Evolutionary conservation across 2,113 vertebrate genomes (phyloP), one percentile per base, ranked within the genome.

Genomic region (Atractosteus spatula): DNA sequence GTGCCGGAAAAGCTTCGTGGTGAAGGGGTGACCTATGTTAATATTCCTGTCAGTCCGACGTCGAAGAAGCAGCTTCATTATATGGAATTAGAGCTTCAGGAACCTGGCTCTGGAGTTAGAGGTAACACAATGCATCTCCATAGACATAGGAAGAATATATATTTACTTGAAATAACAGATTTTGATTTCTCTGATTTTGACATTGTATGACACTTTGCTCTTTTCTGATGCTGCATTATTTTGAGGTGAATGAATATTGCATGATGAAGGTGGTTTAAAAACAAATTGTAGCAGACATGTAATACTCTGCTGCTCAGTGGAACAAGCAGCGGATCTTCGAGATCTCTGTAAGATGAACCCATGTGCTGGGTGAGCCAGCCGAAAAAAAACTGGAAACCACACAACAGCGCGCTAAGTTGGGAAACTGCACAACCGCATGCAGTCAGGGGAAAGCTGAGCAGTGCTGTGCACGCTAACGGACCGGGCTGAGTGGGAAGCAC

Each of bases 41-140:
- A 95, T 84, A 87, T 98, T 85, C 95, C 94, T 7, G 77, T 90
- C 76, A 94, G 93, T 77, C 92, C 92, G 3, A 78, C 85, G 43
- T 86, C 90, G 68, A 92, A 92, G 69, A 85, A 86, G 78, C 93
- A 93, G 75, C 92, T 92, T 57, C 91, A 94, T 76, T 94, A 95
- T 81, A 86, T 92, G 77, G 93, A 95, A 79, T 77, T 95, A 81
- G 91, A 94, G 76, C 92, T 94, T 72, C 93, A 86, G 45, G 90
- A 90, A 47, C 77, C 82, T 0, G 74, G 82, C 7, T 77, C 83
- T 2, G 83, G 80, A 11, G 71, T 92, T 78, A 90, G 91, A 94
- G 95, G 94, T 94, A 90, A 83, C 62, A 0, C 63, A 63, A 0
- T 75, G 45, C 82, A 82, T 13, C 74, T 76, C 57, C 74, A 44